These are phyloP conservation scores for Ctena decussata DNA, from an alignment of 2,888 invertebrate species.

Conservation along the genomic window DNA sequence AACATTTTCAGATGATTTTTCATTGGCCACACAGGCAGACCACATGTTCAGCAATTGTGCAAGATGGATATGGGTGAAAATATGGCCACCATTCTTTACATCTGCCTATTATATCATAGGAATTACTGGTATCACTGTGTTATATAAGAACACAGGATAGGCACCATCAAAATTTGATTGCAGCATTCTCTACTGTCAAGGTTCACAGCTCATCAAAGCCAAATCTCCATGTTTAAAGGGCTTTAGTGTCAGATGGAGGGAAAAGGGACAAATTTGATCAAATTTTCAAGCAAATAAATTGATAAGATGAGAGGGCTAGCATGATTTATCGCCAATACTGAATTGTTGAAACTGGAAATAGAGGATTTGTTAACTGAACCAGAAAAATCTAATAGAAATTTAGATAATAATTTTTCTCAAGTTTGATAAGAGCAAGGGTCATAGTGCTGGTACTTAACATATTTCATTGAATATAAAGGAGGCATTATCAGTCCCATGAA, in stretches of 20 bases:
- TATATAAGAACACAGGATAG: not conserved
- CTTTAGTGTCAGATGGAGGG: not conserved
- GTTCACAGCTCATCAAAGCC: conserved; percentile 46
- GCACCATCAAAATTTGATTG: not conserved
- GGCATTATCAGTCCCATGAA: too few relatives aligned
- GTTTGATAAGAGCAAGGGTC: not conserved
- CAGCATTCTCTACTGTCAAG: conserved; percentile 25
- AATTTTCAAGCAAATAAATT: conserved; percentile 69
- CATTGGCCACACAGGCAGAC: too few relatives aligned
- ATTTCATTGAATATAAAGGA: too few relatives aligned
- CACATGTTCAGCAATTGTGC: too few relatives aligned
- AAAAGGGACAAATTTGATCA: conserved; percentile 60
- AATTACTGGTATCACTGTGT: conserved; percentile 11
- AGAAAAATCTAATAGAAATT: conserved; percentile 19
- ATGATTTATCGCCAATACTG: conserved; percentile 8
- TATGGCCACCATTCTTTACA: not conserved
- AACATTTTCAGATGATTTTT: too few relatives aligned
- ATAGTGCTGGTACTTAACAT: not conserved
- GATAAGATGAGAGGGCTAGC: conserved; percentile 59
- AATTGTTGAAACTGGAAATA: conserved; percentile 6
- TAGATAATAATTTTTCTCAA: conserved; percentile 12
- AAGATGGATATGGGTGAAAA: not conserved
- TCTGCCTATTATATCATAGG: not conserved
- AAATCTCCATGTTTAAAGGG: conserved; percentile 10
- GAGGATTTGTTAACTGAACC: not conserved